A percentile compares a stretch with the other conserved stretches of the same genome.
These are phyloP conservation scores for Stenodera caucasica DNA, from an alignment of 2,888 invertebrate species.

Conservation along the genomic window DNA sequence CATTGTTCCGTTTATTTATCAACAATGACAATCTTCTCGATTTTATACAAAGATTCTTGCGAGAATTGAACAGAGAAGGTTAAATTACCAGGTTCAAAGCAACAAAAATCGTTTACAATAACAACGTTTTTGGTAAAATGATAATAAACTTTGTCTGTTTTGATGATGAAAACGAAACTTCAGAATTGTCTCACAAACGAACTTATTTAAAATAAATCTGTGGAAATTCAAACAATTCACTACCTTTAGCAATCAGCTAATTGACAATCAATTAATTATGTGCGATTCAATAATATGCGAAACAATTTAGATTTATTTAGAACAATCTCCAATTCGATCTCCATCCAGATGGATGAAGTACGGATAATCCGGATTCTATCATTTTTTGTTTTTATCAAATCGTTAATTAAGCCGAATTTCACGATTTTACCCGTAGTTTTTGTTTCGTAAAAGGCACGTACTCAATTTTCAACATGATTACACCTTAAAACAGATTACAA, in stretches of 20 bases:
- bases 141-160: slow-evolving; percentile 12
- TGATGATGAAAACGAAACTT: slow-evolving; percentile 11
- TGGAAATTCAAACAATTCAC: neutral
- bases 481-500: slow-evolving; percentile 22
- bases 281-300: no score
- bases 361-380: no score
- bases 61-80: neutral
- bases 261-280: neutral
- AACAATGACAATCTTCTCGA: neutral
- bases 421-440: slow-evolving; percentile 12
- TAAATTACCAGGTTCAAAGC: neutral
- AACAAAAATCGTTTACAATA: slow-evolving; percentile 4
- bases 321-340: no score
- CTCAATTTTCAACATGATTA: slow-evolving; percentile 20
- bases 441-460: slow-evolving; percentile 13
- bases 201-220: neutral
- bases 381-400: no score
- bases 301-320: slow-evolving; percentile 26
- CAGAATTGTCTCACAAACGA: neutral
- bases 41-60: neutral
- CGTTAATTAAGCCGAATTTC: slow-evolving; percentile 24
- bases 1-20: neutral
- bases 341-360: no score
- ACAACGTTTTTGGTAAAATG: slow-evolving; percentile 5
- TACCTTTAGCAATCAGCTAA: neutral